Percentiles rank a stretch among this genome's conserved stretches.
Evolutionary conservation across 2,888 invertebrate genomes (phyloP).

Genomic region (Osmoderma eremita): DNA sequence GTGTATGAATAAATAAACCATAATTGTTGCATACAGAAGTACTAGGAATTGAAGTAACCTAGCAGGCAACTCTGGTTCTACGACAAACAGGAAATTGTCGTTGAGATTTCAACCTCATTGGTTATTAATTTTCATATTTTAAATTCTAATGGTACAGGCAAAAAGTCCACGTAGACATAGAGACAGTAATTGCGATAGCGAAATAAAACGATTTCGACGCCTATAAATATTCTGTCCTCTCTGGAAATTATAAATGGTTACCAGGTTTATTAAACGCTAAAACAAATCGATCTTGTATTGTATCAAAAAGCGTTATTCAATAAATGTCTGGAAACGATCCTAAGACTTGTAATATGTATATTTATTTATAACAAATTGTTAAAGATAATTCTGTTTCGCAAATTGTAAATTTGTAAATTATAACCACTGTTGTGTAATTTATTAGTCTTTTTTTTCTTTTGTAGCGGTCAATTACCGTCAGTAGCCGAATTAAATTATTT

Average conservation of each 20-base stretch:
- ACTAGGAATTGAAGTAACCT: constrained; percentile 1
- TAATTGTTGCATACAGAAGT: constrained; percentile 5
- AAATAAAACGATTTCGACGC: constrained; percentile 10
- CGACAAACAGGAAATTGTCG: constrained; percentile 32
- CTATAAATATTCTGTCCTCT: constrained; percentile 18
- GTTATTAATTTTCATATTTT: constrained; percentile 33
- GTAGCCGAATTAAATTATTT: constrained; percentile 94
- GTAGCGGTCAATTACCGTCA: constrained; percentile 88
- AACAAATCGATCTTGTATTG: too few species aligned
- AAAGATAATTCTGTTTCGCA: too few species aligned
- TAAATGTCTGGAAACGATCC: too few species aligned
- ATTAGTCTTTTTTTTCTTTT: constrained; percentile 51
- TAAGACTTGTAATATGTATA: too few species aligned
- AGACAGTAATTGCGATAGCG: constrained; percentile 1
- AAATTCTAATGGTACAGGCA: constrained; percentile 21
- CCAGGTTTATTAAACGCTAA: constrained; percentile 1
- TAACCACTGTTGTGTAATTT: too few species aligned
- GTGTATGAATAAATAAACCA: background rate
- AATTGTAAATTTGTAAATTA: too few species aligned
- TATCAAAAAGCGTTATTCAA: too few species aligned
- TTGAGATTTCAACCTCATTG: constrained; percentile 14
- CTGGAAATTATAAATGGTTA: constrained; percentile 15
- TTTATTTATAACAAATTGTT: too few species aligned
- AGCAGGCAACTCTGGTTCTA: background rate
- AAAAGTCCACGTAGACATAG: background rate